Percentiles rank a stretch among this genome's conserved stretches.
These are phyloP conservation scores for Macrochelys suwanniensis DNA, from an alignment of 2,797 vertebrate species.

Conservation along the genomic window DNA sequence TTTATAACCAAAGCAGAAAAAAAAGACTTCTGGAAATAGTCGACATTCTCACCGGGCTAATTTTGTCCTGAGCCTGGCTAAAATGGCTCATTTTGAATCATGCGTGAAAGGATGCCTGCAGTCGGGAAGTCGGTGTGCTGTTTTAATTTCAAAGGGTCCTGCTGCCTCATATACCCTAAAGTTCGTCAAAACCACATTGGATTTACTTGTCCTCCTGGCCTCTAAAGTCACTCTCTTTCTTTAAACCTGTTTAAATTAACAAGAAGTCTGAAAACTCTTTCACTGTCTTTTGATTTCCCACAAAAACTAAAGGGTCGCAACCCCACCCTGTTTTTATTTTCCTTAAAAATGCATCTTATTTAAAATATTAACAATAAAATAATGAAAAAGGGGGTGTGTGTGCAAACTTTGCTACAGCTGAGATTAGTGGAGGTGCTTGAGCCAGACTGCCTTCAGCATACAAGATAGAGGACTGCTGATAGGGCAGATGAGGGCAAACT, in stretches of 20 bases:
- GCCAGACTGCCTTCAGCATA: not conserved
- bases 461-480: not conserved
- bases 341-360: not conserved
- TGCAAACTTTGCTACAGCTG: not conserved
- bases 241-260: slow-evolving; percentile 25
- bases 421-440: not conserved
- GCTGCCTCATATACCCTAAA: slow-evolving; percentile 33
- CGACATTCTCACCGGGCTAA: slow-evolving; percentile 67
- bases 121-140: slow-evolving; percentile 8
- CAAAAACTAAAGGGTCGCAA: slow-evolving; percentile 29
- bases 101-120: slow-evolving; percentile 55
- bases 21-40: slow-evolving; percentile 68
- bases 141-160: slow-evolving; percentile 53
- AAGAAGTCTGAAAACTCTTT: slow-evolving; percentile 3
- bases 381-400: not conserved
- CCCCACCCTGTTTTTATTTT: not conserved
- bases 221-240: slow-evolving; percentile 26
- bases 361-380: not conserved
- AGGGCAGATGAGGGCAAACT: not conserved
- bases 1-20: slow-evolving; percentile 53
- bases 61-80: slow-evolving; percentile 58
- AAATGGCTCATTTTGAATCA: slow-evolving; percentile 38
- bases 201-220: slow-evolving; percentile 55
- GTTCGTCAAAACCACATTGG: slow-evolving; percentile 47
- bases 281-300: slow-evolving; percentile 42